phyloP scores from a whole-genome alignment of 2,888 invertebrate genomes.

The Zaprionus bogoriensis region DNA sequence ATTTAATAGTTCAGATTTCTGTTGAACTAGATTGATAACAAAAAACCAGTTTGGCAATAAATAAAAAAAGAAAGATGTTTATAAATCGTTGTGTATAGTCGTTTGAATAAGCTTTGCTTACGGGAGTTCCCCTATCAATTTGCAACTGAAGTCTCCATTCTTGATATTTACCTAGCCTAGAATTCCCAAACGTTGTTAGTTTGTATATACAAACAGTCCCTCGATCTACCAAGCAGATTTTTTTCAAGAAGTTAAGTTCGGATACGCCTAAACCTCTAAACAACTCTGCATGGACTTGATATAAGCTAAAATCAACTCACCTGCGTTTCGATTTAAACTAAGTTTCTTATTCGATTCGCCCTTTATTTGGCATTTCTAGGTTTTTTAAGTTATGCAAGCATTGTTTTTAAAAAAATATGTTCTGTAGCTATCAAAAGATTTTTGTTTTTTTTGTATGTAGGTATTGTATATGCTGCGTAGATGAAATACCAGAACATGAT shows the following conservation, averaged over 20 bases:
- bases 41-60: too few species aligned
- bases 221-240: conserved; percentile 11
- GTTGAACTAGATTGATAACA: too few species aligned
- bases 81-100: conserved; percentile 50
- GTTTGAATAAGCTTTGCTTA: conserved; percentile 63
- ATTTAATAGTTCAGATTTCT: too few species aligned
- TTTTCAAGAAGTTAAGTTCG: neutral
- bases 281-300: too few species aligned
- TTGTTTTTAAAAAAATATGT: conserved; percentile 47
- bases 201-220: neutral
- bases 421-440: conserved; percentile 44
- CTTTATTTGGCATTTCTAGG: conserved; percentile 47
- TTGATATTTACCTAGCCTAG: conserved; percentile 44
- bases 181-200: conserved; percentile 7
- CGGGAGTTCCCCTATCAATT: conserved; percentile 50
- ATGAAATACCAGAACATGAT: conserved; percentile 61
- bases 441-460: conserved; percentile 37
- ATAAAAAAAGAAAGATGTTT: neutral
- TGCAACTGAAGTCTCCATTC: conserved; percentile 21
- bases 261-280: neutral
- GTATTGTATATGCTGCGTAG: conserved; percentile 54
- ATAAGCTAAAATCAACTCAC: conserved; percentile 39
- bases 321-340: conserved; percentile 26
- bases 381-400: conserved; percentile 8
- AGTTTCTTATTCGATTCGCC: conserved; percentile 29